These are phyloP conservation scores for Caenorhabditis tropicalis DNA, from an alignment of 1,140 invertebrate species.

Conservation along the genomic window DNA sequence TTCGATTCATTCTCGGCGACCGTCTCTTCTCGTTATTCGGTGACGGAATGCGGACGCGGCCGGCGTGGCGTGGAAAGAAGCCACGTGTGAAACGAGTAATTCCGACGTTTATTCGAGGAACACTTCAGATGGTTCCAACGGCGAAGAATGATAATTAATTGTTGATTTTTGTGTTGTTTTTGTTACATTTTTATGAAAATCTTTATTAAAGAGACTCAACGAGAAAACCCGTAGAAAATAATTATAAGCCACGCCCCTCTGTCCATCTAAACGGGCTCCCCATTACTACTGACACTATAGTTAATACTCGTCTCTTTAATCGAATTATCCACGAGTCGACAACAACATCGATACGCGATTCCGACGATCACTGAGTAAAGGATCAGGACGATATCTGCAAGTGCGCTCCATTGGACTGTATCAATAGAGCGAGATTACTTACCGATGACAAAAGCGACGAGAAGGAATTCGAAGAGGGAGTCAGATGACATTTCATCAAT, in stretches of 20 bases:
- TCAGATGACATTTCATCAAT: conserved; percentile 10
- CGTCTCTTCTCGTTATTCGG: conserved; percentile 52
- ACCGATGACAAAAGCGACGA: conserved; percentile 20
- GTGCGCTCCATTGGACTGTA: neutral
- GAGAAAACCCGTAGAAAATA: neutral
- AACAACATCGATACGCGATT: conserved; percentile 26
- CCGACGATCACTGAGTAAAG: neutral
- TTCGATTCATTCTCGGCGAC: conserved; percentile 47
- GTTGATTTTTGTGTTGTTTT: no score
- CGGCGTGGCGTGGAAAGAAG: conserved; percentile 45
- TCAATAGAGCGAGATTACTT: neutral
- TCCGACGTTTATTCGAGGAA: conserved; percentile 48
- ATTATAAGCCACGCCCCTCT: neutral
- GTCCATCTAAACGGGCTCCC: neutral
- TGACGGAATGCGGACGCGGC: conserved; percentile 49
- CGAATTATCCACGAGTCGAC: neutral
- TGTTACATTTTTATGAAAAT: neutral
- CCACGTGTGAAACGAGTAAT: conserved; percentile 31
- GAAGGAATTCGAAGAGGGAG: neutral
- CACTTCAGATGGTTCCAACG: neutral
- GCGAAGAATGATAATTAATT: neutral
- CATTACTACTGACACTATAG: conserved; percentile 24
- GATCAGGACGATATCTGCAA: neutral
- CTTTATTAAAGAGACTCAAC: neutral
- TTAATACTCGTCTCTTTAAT: neutral